Evolutionary conservation across 2,888 invertebrate genomes (phyloP).

Genomic region (Scaptomyza parva): DNA sequence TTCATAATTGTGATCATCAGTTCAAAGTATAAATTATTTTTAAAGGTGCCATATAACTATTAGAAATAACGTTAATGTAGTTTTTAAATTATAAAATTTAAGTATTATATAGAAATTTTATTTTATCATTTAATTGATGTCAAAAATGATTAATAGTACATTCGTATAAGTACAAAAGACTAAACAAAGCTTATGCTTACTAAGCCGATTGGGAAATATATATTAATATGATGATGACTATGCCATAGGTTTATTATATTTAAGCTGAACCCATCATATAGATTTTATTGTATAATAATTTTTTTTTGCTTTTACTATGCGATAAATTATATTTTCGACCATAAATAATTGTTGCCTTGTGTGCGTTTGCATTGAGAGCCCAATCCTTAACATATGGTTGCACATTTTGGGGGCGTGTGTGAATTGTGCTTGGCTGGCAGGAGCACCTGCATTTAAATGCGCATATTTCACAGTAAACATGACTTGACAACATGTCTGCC

Average conservation of each 20-base stretch:
- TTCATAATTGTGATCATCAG: no score
- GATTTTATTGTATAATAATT: no score
- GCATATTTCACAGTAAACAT: conserved; percentile 81
- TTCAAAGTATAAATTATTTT: no score
- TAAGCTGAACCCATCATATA: no score
- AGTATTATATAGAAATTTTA: not conserved
- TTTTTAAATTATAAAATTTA: no score
- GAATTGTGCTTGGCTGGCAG: conserved; percentile 12
- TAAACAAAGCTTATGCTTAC: not conserved
- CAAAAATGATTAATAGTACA: no score
- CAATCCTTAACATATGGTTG: not conserved
- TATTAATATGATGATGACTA: not conserved
- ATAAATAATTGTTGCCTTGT: not conserved
- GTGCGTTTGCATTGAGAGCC: not conserved
- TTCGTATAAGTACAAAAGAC: no score
- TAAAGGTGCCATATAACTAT: no score
- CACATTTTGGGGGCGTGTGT: conserved; percentile 21
- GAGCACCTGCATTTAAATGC: conserved; percentile 71
- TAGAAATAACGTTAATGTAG: no score
- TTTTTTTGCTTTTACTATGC: not conserved
- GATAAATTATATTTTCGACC: not conserved
- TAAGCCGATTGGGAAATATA: not conserved
- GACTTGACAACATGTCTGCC: conserved; percentile 81
- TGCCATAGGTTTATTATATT: not conserved
- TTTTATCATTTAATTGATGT: no score